These are phyloP conservation scores for Luscinia megarhynchos DNA, from an alignment of 2,797 vertebrate genomes.

Conservation along the genomic window DNA sequence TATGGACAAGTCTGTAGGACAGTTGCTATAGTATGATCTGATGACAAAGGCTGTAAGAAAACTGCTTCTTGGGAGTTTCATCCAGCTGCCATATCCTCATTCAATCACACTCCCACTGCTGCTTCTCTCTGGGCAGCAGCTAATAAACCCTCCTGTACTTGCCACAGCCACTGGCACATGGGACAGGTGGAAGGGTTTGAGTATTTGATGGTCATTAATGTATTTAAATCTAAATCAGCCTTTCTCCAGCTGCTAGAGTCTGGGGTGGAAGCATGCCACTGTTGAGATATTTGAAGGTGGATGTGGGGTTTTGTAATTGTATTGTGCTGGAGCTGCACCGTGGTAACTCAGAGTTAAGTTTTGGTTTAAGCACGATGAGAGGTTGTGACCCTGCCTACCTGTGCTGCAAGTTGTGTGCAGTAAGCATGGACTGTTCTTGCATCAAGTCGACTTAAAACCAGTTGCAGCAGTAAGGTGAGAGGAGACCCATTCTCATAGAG, in stretches of 20 bases:
- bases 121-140: background rate
- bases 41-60: background rate
- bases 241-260: background rate
- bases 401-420: fast-evolving
- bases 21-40: background rate
- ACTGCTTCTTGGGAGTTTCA: background rate
- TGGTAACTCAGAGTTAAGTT: background rate
- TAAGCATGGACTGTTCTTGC: background rate
- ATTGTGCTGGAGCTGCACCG: background rate
- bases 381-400: background rate
- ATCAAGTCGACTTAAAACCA: background rate
- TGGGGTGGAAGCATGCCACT: background rate
- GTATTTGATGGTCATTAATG: background rate
- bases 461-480: background rate
- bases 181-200: background rate
- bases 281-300: background rate
- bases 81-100: background rate
- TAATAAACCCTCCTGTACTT: background rate
- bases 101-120: background rate
- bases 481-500: background rate
- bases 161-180: background rate
- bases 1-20: background rate
- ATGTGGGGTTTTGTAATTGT: background rate
- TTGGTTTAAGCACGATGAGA: background rate
- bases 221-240: background rate